Evolutionary conservation across 2,888 invertebrate species (phyloP), one percentile per base, ranked within the genome.

Genomic region (Drosophila anceps): DNA sequence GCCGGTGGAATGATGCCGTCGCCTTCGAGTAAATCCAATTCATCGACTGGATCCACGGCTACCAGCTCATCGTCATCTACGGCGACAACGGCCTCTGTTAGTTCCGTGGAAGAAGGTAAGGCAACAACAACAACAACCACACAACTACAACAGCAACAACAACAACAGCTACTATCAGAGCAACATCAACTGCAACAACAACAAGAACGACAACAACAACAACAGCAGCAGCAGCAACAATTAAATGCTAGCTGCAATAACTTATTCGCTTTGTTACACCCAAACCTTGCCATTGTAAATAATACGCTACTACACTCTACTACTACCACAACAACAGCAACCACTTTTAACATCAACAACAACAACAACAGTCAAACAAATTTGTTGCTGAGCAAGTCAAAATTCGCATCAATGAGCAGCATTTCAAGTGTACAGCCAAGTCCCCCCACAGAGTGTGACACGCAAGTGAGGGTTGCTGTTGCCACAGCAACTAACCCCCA

Each of bases 71-170:
- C 91, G 63, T 87, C 91, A 37, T 82, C 91, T 18, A 77, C 89
- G 63, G 76, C 90, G 15, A 75, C 88, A 75, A 82, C 85, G 43
- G 78, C 83, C 13, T 88, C 88, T 7, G 80, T 80, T 4, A 70
- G 79, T 48, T 87, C 88, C 9, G 84, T 84, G 67, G 92, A 91
- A 84, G 92, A 91, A 91, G 91, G 91, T 91, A 91, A 91, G 91
- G 67, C 44, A n/a, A 58, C 41, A 48, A 44, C 43, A n/a, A 66
- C 43, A 41, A 39, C 83, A 60, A 75, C 86, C 58, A 73, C 84
- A 68, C 48, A 48, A 74, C 84, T 59, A 24, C 43, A 50, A 50
- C 88, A 59, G 79, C 84, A 76, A 81, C 84, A 62, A 70, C 86
- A 64, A 74, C 86, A 63, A 74, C 84, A 67, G 74, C 77, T 51